Percentiles rank a stretch among this genome's conserved stretches.
These are phyloP conservation scores for Rhinella marina DNA, from an alignment of 2,797 vertebrate species.

Conservation along the genomic window DNA sequence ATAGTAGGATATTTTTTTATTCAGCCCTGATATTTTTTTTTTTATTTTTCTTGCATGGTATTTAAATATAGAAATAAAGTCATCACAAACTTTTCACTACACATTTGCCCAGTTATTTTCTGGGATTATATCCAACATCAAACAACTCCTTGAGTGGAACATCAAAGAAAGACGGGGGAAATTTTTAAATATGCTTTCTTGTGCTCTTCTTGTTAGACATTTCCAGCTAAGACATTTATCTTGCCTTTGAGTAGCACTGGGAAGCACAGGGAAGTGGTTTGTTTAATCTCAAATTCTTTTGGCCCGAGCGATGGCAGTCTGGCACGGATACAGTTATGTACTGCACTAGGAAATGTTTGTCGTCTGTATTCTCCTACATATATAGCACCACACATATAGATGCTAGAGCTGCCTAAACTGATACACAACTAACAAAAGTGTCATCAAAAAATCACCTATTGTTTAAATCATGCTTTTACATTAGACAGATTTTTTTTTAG, in stretches of 20 bases:
- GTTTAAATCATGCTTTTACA: too few relatives aligned
- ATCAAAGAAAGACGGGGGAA: slow-evolving; percentile 58
- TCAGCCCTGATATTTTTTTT: neutral
- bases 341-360: slow-evolving; percentile 44
- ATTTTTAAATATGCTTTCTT: slow-evolving; percentile 58
- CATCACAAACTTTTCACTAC: slow-evolving; percentile 32
- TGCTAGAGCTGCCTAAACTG: neutral
- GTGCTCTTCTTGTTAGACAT: slow-evolving; percentile 56
- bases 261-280: slow-evolving; percentile 54
- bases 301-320: slow-evolving; percentile 51
- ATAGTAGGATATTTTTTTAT: neutral
- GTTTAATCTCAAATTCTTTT: slow-evolving; percentile 62
- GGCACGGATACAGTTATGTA: slow-evolving; percentile 47
- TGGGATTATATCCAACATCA: slow-evolving; percentile 58
- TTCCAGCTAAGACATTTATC: slow-evolving; percentile 61
- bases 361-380: slow-evolving; percentile 45
- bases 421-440: neutral
- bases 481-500: too few relatives aligned
- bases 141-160: slow-evolving; percentile 57
- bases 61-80: slow-evolving; percentile 32
- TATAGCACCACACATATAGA: slow-evolving; percentile 16
- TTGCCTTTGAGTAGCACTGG: slow-evolving; percentile 50
- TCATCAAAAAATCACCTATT: too few relatives aligned
- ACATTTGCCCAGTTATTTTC: slow-evolving; percentile 50
- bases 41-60: neutral